A percentile compares a stretch with the other conserved stretches of the same genome.
phyloP scores from a whole-genome alignment of 2,797 vertebrate species.

The Pseudochaenichthys georgianus region DNA sequence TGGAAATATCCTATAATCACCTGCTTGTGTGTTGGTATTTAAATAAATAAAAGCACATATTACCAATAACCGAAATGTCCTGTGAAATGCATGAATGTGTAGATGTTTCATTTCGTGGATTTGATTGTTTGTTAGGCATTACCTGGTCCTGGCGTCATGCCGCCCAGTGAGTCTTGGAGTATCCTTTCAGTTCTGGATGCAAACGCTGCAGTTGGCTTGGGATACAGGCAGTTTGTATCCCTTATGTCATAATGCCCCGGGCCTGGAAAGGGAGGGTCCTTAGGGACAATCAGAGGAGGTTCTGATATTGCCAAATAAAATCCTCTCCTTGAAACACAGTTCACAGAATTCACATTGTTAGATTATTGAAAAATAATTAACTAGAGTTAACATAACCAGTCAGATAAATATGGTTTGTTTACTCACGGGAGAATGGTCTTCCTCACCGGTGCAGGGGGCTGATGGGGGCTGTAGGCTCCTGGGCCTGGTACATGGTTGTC shows the following conservation, averaged over 20 bases:
- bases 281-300: conserved; percentile 73
- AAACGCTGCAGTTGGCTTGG: conserved; percentile 82
- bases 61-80: background rate
- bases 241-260: conserved; percentile 84
- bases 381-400: background rate
- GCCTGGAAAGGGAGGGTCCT: conserved; percentile 78
- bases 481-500: conserved; percentile 78
- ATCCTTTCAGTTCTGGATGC: conserved; percentile 81
- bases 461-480: conserved; percentile 78
- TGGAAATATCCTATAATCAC: background rate
- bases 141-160: conserved; percentile 85
- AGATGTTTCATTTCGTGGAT: background rate
- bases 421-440: conserved; percentile 78
- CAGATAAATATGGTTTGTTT: background rate
- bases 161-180: background rate
- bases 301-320: conserved; percentile 77
- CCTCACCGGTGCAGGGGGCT: conserved; percentile 55
- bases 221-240: conserved; percentile 31
- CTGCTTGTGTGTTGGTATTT: background rate
- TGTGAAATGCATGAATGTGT: background rate
- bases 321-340: conserved; percentile 76
- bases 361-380: background rate
- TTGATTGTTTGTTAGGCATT: conserved; percentile 6
- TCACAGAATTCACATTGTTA: conserved; percentile 12
- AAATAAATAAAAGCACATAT: background rate